A percentile compares a stretch with the other conserved stretches of the same genome.
These are phyloP conservation scores for Chaetops frenatus DNA, from an alignment of 2,113 vertebrate genomes.

Conservation along the genomic window DNA sequence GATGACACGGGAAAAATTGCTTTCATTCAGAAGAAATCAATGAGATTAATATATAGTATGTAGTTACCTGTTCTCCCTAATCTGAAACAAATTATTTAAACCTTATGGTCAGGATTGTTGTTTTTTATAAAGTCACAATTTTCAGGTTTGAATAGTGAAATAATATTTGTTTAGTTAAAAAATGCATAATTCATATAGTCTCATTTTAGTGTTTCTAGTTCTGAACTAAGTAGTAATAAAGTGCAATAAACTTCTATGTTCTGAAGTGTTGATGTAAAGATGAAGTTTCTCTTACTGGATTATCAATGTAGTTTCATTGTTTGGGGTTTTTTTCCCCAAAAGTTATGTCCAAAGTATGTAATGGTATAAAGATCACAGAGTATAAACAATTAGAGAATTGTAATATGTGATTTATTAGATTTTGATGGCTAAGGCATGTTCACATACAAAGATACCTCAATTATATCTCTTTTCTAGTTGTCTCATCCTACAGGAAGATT, in stretches of 20 bases:
- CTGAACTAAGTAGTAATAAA: neutral
- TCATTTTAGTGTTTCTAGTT: neutral
- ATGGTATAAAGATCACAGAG: neutral
- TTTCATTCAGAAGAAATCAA: neutral
- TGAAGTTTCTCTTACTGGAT: neutral
- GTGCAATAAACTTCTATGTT: neutral
- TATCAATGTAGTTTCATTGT: neutral
- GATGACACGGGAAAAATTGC: neutral
- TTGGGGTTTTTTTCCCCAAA: neutral
- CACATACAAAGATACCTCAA: neutral
- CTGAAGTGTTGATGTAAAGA: neutral
- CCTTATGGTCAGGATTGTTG: neutral
- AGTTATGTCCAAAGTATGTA: neutral
- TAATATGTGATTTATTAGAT: neutral
- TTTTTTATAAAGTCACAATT: neutral
- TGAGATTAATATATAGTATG: neutral
- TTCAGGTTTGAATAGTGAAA: neutral
- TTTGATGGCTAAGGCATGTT: neutral
- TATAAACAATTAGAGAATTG: neutral
- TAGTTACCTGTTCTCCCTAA: neutral
- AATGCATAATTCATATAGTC: rapidly evolving
- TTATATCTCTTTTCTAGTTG: neutral
- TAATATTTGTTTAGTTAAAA: neutral
- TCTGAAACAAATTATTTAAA: neutral
- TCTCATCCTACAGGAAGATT: neutral